Evolutionary conservation across 2,888 invertebrate species (phyloP), one percentile per base, ranked within the genome.

Genomic region (Meandrusa payeni): DNA sequence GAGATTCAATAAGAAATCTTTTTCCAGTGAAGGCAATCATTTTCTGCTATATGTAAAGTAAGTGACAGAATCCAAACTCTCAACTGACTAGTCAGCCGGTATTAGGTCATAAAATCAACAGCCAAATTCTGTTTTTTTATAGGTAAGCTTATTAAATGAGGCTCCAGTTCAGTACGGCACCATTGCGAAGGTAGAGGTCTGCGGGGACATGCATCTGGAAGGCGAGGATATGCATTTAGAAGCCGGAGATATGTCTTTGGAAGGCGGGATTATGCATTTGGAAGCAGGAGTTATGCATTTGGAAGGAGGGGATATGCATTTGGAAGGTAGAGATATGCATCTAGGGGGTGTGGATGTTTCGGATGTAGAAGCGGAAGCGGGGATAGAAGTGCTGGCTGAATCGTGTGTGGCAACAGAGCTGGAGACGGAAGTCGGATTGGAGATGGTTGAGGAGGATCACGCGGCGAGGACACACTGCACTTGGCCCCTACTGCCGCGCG

Each of bases 391-490:
- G 34, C 57, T 29, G 33, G 10, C 19, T 38, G 44, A 7, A 31
- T n/a, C n/a, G n/a, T n/a, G n/a, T n/a, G n/a, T n/a, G n/a, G n/a
- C n/a, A n/a, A n/a, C n/a, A n/a, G n/a, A 12, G 38, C 26, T 6
- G 49, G 33, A 42, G 26, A 50, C 37, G 51, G 59, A 20, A 31
- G 15, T 15, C 41, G 31, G 3, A 15, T 29, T 26, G 38, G 45
- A 17, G 5, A 46, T 12, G 12, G 50, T 11, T 5, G 54, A 44
- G 17, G 70, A 60, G 48, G 52, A 55, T 26, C 76, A 59, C 42
- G 68, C 71, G 40, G 88, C 88, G 44, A 74, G 88, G 42, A 88
- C 88, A 49, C 86, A 88, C 64, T 81, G 80, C 67, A 77, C 88
- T 50, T 88, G 88, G 88, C 86, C 86, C 47, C 61, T 85, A 43